Evolutionary conservation across 2,113 vertebrate species (phyloP).

Genomic region (Piaya cayana): DNA sequence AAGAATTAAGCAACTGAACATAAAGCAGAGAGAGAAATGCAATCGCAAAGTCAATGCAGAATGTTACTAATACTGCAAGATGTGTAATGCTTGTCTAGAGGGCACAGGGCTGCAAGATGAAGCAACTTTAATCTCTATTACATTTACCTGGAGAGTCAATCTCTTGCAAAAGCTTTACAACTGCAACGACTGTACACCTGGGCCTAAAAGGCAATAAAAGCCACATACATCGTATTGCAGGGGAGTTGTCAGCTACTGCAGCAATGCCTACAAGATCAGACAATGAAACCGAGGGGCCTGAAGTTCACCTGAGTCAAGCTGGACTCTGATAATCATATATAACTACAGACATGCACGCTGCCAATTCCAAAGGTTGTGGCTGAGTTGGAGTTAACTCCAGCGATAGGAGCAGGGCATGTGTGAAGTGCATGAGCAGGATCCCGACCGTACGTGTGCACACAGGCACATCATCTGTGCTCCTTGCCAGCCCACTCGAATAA

Average conservation of each 20-base stretch:
- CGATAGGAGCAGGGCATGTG: accelerated
- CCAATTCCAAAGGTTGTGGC: background rate
- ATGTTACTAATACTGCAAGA: background rate
- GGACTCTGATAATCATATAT: accelerated
- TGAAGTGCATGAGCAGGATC: background rate
- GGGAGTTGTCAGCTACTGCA: background rate
- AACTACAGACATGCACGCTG: background rate
- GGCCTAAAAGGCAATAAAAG: background rate
- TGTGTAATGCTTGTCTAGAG: background rate
- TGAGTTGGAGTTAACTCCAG: background rate
- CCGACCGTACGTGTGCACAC: accelerated
- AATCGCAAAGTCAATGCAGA: background rate
- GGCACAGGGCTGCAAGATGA: background rate
- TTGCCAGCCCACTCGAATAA: background rate
- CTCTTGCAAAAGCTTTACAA: background rate
- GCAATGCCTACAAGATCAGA: background rate
- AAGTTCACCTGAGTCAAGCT: background rate
- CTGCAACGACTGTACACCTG: background rate
- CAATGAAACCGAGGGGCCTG: background rate
- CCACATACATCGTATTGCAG: accelerated
- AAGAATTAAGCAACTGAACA: background rate
- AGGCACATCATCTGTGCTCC: background rate
- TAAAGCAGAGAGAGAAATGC: background rate
- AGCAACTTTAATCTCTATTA: background rate
- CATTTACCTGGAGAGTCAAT: background rate